Conservation (phyloP, 2,888 invertebrate species). For the Monopis laevigella region DNA sequence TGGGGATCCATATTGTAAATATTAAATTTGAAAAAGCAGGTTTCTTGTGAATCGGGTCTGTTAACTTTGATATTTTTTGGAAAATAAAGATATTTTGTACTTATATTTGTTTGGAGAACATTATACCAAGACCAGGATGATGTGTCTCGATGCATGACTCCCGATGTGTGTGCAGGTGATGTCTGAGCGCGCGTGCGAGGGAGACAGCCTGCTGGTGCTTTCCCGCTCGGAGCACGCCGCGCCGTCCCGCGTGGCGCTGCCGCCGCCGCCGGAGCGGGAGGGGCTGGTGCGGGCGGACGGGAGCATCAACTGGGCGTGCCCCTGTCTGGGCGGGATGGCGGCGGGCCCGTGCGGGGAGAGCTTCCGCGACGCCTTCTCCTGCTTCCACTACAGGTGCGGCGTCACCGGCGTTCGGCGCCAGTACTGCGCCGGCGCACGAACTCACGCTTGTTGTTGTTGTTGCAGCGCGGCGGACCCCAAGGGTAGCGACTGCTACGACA, state of each 20-base stretch:
- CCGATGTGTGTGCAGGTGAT: slow-evolving; percentile 24
- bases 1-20: no score
- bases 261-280: slow-evolving; percentile 77
- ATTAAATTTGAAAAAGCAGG: no score
- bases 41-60: no score
- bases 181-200: slow-evolving; percentile 46
- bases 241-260: slow-evolving; percentile 76
- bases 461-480: slow-evolving; percentile 86
- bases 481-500: slow-evolving; percentile 91
- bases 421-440: no score
- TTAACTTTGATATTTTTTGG: no score
- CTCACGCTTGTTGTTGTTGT: no score
- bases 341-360: slow-evolving; percentile 95
- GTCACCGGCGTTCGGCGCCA: no score
- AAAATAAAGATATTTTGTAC: no score
- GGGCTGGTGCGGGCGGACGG: slow-evolving; percentile 87
- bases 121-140: no score
- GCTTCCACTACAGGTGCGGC: slow-evolving; percentile 83
- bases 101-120: no score
- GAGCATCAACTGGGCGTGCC: slow-evolving; percentile 96
- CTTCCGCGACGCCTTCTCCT: slow-evolving; percentile 93
- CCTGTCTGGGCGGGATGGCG: slow-evolving; percentile 97
- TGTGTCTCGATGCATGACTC: no score
- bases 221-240: slow-evolving; percentile 79
- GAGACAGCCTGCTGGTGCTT: slow-evolving; percentile 84